These are phyloP conservation scores for Cryptosula pallasiana DNA, from an alignment of 2,888 invertebrate genomes.

Conservation along the genomic window DNA sequence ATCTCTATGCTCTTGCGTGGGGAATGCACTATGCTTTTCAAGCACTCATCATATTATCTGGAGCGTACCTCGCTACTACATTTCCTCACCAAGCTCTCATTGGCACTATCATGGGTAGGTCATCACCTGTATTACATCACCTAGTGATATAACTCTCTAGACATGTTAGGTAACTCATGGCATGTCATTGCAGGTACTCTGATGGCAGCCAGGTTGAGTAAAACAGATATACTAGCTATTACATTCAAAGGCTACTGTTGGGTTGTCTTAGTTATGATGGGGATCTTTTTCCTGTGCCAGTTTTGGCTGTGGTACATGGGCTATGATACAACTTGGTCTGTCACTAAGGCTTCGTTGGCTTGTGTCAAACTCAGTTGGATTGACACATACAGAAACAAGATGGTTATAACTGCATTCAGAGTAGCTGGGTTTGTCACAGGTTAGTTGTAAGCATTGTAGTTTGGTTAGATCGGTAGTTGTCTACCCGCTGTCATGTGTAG, in stretches of 20 bases:
- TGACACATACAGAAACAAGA: not conserved
- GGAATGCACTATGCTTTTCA: constrained; percentile 46
- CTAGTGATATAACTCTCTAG: too few relatives aligned
- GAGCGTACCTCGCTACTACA: constrained; percentile 67
- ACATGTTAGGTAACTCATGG: too few relatives aligned
- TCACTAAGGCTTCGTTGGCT: not conserved
- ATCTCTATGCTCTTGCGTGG: constrained; percentile 31
- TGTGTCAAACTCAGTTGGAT: not conserved
- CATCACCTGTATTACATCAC: not conserved
- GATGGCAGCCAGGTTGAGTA: not conserved
- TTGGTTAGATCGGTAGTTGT: not conserved
- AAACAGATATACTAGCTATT: not conserved
- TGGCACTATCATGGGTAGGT: constrained; percentile 60
- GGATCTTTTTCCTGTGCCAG: not conserved
- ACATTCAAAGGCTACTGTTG: not conserved
- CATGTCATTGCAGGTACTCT: not conserved
- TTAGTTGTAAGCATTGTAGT: not conserved
- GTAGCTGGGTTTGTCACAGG: constrained; percentile 3
- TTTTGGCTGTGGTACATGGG: not conserved
- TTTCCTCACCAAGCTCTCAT: constrained; percentile 70
- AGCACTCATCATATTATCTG: constrained; percentile 58
- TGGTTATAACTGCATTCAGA: not conserved
- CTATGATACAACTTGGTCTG: not conserved
- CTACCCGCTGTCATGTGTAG: not conserved
- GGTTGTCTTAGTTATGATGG: not conserved